A percentile compares a stretch with the other conserved stretches of the same genome.
These are phyloP conservation scores for Eurois occulta DNA, from an alignment of 2,888 invertebrate genomes.

Conservation along the genomic window DNA sequence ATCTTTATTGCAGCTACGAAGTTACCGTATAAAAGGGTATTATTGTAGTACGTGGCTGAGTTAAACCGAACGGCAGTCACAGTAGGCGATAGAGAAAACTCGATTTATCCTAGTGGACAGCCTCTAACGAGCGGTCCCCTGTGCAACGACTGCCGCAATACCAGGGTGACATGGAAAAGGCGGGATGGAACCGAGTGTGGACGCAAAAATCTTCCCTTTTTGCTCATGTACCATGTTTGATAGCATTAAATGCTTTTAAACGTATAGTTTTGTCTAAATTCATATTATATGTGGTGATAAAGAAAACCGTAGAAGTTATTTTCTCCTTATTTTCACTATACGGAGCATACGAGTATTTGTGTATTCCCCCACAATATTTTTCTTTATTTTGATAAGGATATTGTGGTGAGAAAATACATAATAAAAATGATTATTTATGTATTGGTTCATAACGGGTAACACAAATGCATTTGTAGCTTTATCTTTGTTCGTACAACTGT, in stretches of 20 bases:
- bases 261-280: not conserved
- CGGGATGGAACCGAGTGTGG: constrained; percentile 75
- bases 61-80: constrained; percentile 76
- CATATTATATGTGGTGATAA: not conserved
- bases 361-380: not conserved
- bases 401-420: not conserved
- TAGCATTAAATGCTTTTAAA: constrained; percentile 50
- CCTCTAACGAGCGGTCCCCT: constrained; percentile 77
- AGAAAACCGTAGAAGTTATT: not conserved
- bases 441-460: not conserved
- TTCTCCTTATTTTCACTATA: not conserved
- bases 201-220: constrained; percentile 71
- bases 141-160: constrained; percentile 75
- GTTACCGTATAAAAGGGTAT: constrained; percentile 57
- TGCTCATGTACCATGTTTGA: constrained; percentile 46
- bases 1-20: constrained; percentile 16
- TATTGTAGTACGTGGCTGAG: constrained; percentile 68
- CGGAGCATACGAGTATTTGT: not conserved
- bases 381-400: not conserved
- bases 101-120: constrained; percentile 80
- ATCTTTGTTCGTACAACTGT: not conserved
- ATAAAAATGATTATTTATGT: not conserved
- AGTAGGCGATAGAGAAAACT: constrained; percentile 75
- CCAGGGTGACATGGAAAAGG: constrained; percentile 82
- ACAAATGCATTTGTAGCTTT: not conserved